These are phyloP conservation scores for Prosapia bicincta DNA, from an alignment of 2,888 invertebrate genomes.

Conservation along the genomic window DNA sequence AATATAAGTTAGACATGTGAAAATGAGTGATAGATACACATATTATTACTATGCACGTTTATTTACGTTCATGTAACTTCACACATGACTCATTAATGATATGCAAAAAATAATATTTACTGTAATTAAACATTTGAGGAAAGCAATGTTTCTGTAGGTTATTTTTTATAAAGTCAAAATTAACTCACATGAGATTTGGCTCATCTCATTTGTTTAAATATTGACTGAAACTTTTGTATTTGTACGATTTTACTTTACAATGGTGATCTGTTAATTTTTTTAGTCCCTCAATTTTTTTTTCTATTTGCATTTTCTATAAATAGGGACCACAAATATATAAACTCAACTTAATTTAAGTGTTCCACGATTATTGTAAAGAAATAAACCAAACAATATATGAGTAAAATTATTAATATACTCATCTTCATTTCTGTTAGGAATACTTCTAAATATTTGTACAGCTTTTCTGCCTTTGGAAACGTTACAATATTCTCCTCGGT, in stretches of 20 bases:
- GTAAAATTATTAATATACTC: no score
- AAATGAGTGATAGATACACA: background rate
- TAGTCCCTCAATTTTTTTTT: background rate
- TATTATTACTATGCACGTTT: background rate
- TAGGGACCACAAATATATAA: background rate
- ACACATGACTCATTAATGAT: background rate
- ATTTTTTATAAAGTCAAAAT: background rate
- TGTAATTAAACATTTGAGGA: background rate
- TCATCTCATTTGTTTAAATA: background rate
- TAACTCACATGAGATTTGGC: background rate
- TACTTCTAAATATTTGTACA: no score
- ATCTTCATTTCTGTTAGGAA: no score
- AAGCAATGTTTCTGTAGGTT: background rate
- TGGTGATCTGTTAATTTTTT: background rate
- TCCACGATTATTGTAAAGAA: background rate
- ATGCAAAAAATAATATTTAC: background rate
- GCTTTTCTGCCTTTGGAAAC: no score
- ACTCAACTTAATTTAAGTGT: background rate
- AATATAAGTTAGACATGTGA: constrained; percentile 15
- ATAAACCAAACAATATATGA: no score
- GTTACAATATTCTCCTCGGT: no score
- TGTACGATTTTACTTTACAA: background rate
- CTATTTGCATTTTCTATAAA: background rate
- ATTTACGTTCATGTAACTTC: no score
- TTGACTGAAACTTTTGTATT: background rate